Evolutionary conservation across 1,140 invertebrate genomes (phyloP).

Genomic region (Drosophila ficusphila): DNA sequence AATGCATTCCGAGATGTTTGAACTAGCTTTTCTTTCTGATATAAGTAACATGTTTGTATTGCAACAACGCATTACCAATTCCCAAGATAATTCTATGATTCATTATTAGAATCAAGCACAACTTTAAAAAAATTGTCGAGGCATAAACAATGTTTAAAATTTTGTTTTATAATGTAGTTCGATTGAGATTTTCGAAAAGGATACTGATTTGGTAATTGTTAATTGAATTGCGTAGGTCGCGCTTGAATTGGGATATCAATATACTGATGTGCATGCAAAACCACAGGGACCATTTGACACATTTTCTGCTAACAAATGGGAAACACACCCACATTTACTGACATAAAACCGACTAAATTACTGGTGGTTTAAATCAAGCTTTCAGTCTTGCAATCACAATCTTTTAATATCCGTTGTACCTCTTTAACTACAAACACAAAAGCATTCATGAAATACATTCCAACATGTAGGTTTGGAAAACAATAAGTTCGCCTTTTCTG

Average conservation of each 20-base stretch:
- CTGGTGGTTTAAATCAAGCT: conserved; percentile 27
- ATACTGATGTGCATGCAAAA: conserved; percentile 16
- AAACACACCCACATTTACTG: conserved; percentile 26
- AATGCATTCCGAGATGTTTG: neutral
- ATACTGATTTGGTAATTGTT: neutral
- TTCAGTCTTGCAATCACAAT: neutral
- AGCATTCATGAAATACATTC: conserved; percentile 5
- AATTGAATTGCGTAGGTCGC: neutral
- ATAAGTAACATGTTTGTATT: neutral
- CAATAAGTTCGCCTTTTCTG: conserved; percentile 17
- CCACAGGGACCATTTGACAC: conserved; percentile 28
- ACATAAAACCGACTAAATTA: conserved; percentile 18
- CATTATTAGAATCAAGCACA: no score
- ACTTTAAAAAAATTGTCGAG: no score
- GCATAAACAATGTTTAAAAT: no score
- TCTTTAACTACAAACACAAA: neutral
- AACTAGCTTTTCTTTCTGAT: neutral
- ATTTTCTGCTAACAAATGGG: conserved; percentile 24
- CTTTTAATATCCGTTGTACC: neutral
- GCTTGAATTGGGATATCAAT: conserved; percentile 16
- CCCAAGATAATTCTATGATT: no score
- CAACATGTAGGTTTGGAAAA: conserved; percentile 10
- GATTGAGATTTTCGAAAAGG: neutral
- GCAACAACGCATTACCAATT: no score
- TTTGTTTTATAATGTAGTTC: no score